phyloP scores from a whole-genome alignment of 1,140 invertebrate genomes.

The Galendromus occidentalis region DNA sequence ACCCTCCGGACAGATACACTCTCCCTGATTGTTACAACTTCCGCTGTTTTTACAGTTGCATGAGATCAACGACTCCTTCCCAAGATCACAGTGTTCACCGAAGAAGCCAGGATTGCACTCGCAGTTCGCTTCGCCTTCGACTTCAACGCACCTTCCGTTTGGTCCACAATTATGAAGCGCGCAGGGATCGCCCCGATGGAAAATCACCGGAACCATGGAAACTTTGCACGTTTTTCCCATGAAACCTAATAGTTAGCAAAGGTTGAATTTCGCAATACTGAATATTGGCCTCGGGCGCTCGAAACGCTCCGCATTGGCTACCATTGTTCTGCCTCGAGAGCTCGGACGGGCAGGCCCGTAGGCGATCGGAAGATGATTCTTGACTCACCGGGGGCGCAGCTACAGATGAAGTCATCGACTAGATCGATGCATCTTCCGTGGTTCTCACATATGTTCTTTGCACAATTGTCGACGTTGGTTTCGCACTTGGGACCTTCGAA shows the following conservation, averaged over 20 bases:
- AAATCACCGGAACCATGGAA: not conserved
- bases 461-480: slow-evolving; percentile 75
- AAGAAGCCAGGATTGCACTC: slow-evolving; percentile 30
- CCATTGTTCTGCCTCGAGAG: too few relatives aligned
- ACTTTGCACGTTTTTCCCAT: slow-evolving; percentile 21
- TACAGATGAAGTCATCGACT: slow-evolving; percentile 60
- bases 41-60: slow-evolving; percentile 30
- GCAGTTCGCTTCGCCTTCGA: slow-evolving; percentile 25
- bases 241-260: not conserved
- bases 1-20: not conserved
- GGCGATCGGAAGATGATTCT: slow-evolving; percentile 35
- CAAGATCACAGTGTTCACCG: slow-evolving; percentile 25
- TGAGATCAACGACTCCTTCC: not conserved
- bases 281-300: too few relatives aligned
- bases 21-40: slow-evolving; percentile 25
- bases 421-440: slow-evolving; percentile 75
- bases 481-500: slow-evolving; percentile 68
- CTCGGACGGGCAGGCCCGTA: slow-evolving; percentile 23
- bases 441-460: slow-evolving; percentile 64
- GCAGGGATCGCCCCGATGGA: not conserved
- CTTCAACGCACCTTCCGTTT: slow-evolving; percentile 5
- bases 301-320: too few relatives aligned
- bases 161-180: not conserved
- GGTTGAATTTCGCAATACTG: too few relatives aligned
- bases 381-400: slow-evolving; percentile 42